phyloP scores from a whole-genome alignment of 2,888 invertebrate species.

The Nomada flava region DNA sequence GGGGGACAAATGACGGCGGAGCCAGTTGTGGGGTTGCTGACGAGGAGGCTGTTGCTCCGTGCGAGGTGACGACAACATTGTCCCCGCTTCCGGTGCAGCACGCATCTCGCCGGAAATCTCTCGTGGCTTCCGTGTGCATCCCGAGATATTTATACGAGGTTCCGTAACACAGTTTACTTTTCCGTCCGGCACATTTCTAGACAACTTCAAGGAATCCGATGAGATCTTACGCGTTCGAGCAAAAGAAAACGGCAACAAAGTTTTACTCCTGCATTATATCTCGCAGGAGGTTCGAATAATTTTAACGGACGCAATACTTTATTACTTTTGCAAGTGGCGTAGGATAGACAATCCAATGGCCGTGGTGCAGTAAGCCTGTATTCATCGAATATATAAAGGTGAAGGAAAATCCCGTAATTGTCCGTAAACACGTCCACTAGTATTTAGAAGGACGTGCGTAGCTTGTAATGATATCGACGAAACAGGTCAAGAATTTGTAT shows the following conservation, averaged over 20 bases:
- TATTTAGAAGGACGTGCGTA: background rate
- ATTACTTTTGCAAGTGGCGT: too few species aligned
- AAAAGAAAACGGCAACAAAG: background rate
- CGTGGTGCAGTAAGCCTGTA: background rate
- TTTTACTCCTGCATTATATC: background rate
- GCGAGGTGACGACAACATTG: constrained; percentile 72
- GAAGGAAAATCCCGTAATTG: background rate
- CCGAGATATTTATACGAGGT: constrained; percentile 51
- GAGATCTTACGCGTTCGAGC: background rate
- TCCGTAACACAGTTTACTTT: constrained; percentile 33
- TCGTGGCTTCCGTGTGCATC: constrained; percentile 42
- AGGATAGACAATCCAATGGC: too few species aligned
- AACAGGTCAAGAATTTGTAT: constrained; percentile 10
- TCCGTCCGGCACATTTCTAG: constrained; percentile 15
- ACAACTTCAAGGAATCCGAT: constrained; percentile 3
- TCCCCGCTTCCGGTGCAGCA: constrained; percentile 76
- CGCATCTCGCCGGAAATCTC: constrained; percentile 76
- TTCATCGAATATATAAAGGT: background rate
- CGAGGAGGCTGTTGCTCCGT: constrained; percentile 35
- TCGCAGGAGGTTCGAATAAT: background rate
- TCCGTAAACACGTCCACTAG: background rate
- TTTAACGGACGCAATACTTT: background rate
- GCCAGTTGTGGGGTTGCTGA: constrained; percentile 32
- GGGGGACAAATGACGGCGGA: constrained; percentile 32
- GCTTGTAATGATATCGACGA: background rate